Percentiles rank a stretch among this genome's conserved stretches.
These are phyloP conservation scores for Sciurus niger DNA, from an alignment of 2,113 vertebrate genomes.

Conservation along the genomic window DNA sequence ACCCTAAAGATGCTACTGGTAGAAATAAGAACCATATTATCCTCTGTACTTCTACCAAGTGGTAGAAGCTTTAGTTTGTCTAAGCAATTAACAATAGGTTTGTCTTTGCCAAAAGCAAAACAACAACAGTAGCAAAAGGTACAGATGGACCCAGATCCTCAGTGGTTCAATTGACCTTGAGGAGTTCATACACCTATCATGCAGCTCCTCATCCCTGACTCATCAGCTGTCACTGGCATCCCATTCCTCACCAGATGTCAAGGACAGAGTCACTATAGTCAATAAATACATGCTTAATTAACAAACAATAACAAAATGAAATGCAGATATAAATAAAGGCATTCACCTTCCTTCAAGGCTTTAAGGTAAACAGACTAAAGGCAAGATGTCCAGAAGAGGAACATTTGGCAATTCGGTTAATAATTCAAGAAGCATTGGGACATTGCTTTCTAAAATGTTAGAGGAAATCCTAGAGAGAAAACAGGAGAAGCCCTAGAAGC, in stretches of 20 bases:
- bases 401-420: not conserved
- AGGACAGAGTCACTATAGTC: not conserved
- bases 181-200: not conserved
- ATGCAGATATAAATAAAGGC: not conserved
- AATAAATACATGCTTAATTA: not conserved
- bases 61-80: not conserved
- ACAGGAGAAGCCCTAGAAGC: not conserved
- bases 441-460: not conserved
- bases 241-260: not conserved
- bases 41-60: not conserved
- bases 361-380: not conserved
- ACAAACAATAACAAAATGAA: not conserved
- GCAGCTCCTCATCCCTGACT: not conserved
- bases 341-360: not conserved
- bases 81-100: not conserved
- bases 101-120: conserved; percentile 36
- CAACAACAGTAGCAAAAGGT: not conserved
- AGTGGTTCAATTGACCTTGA: not conserved
- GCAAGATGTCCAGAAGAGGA: conserved; percentile 3
- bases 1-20: not conserved
- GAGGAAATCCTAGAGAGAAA: not conserved
- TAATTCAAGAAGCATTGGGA: not conserved
- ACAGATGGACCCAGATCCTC: not conserved
- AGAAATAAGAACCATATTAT: not conserved
- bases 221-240: not conserved